phyloP scores from a whole-genome alignment of 2,888 invertebrate species.

The Athalia cordata region DNA sequence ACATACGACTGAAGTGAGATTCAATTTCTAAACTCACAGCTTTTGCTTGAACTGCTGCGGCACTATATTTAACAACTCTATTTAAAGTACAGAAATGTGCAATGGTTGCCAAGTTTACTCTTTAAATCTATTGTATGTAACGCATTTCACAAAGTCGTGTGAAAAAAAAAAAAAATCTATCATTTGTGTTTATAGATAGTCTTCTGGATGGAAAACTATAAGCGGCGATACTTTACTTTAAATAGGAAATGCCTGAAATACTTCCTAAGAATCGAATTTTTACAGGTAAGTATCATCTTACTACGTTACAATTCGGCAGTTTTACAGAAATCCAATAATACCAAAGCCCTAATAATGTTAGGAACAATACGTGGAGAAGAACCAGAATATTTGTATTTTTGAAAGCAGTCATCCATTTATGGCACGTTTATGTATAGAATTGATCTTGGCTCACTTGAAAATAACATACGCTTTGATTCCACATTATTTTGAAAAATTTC shows the following conservation, averaged over 20 bases:
- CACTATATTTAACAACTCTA: conserved; percentile 60
- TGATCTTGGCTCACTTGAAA: too few relatives aligned
- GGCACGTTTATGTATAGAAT: too few relatives aligned
- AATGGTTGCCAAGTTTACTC: conserved; percentile 58
- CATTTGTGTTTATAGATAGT: conserved; percentile 12
- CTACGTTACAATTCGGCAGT: neutral
- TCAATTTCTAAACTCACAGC: conserved; percentile 39
- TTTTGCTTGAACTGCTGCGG: conserved; percentile 41
- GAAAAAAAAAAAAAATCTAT: conserved; percentile 37
- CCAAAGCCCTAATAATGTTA: neutral
- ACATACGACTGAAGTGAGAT: conserved; percentile 39
- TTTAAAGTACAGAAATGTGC: conserved; percentile 59
- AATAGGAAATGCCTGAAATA: neutral
- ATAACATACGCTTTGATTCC: too few relatives aligned
- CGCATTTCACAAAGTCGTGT: conserved; percentile 15
- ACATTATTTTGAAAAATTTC: too few relatives aligned
- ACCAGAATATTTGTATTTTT: neutral
- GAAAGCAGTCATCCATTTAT: too few relatives aligned
- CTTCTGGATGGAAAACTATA: neutral
- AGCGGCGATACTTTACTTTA: neutral
- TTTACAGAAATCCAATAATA: neutral
- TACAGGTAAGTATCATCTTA: neutral
- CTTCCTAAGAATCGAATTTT: neutral
- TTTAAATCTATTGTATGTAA: conserved; percentile 44
- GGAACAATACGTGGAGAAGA: neutral